Conservation (phyloP, 2,113 vertebrate species). For the Corynorhinus townsendii region DNA sequence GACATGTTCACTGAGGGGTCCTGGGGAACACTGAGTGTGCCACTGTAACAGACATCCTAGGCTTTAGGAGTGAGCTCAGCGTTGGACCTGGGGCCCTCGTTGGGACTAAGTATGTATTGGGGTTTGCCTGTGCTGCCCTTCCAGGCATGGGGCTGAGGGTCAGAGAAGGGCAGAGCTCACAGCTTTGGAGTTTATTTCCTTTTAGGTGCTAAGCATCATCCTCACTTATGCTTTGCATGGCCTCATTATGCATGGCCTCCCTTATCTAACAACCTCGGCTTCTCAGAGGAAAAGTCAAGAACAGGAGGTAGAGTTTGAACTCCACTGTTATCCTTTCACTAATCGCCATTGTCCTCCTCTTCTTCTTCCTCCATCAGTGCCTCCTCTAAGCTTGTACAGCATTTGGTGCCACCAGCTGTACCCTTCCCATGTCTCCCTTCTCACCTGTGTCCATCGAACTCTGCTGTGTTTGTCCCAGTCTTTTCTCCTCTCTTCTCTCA, state of each 20-base stretch:
- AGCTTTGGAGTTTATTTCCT: not conserved
- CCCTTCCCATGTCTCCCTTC: not conserved
- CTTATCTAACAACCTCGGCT: not conserved
- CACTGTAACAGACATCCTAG: not conserved
- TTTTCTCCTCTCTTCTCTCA: not conserved
- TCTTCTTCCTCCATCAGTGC: not conserved
- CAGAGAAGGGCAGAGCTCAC: not conserved
- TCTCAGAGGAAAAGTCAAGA: not conserved
- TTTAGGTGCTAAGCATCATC: not conserved
- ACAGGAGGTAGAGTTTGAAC: not conserved
- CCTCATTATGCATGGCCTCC: not conserved
- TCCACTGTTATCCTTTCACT: rapidly evolving
- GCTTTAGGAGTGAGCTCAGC: not conserved
- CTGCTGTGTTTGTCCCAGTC: not conserved
- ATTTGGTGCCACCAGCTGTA: not conserved
- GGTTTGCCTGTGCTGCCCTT: not conserved
- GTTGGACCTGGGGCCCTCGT: not conserved
- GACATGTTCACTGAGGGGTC: not conserved
- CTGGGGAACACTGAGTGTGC: rapidly evolving
- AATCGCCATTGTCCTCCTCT: rapidly evolving
- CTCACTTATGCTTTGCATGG: not conserved
- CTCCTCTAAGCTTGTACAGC: not conserved
- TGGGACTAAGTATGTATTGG: not conserved
- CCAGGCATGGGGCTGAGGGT: not conserved
- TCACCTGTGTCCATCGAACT: not conserved